Conservation (phyloP, 2,888 invertebrate species). For the Andrena trimmerana region DNA sequence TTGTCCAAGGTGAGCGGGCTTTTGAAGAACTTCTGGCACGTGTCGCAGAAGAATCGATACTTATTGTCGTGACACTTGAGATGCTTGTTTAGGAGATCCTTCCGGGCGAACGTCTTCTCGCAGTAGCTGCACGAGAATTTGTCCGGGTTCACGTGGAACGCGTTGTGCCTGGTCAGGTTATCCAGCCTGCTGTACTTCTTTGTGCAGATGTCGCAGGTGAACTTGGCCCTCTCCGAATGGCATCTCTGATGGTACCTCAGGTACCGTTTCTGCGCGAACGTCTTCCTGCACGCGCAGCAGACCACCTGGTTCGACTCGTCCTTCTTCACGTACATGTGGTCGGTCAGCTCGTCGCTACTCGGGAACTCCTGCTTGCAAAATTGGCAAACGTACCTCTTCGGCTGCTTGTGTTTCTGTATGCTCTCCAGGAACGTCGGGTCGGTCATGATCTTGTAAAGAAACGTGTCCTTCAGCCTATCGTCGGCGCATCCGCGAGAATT, state of each 20-base stretch:
- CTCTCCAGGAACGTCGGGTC: constrained; percentile 78
- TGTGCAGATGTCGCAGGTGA: constrained; percentile 80
- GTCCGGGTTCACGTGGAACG: constrained; percentile 81
- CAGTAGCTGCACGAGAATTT: constrained; percentile 81
- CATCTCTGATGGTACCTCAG: constrained; percentile 80
- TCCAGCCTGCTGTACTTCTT: constrained; percentile 81
- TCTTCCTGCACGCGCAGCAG: constrained; percentile 81
- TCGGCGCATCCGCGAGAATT: constrained; percentile 15
- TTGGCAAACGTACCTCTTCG: constrained; percentile 68
- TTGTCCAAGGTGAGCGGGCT: constrained; percentile 77
- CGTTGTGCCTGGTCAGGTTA: constrained; percentile 81
- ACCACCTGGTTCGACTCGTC: constrained; percentile 75
- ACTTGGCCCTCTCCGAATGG: constrained; percentile 80
- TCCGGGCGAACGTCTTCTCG: constrained; percentile 80
- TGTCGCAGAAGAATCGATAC: constrained; percentile 76
- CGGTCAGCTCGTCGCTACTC: constrained; percentile 71
- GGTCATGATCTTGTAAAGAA: constrained; percentile 81
- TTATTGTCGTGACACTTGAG: constrained; percentile 81
- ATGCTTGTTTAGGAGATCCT: constrained; percentile 82
- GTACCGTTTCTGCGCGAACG: constrained; percentile 80
- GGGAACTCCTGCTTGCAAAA: constrained; percentile 79
- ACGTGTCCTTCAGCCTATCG: constrained; percentile 76
- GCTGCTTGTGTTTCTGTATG: constrained; percentile 57
- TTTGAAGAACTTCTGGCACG: constrained; percentile 80
- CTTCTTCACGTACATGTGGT: constrained; percentile 75